Conservation (phyloP, 37 sponge, comb jelly and placozoan species). For the Mnemiopsis leidyi region DNA sequence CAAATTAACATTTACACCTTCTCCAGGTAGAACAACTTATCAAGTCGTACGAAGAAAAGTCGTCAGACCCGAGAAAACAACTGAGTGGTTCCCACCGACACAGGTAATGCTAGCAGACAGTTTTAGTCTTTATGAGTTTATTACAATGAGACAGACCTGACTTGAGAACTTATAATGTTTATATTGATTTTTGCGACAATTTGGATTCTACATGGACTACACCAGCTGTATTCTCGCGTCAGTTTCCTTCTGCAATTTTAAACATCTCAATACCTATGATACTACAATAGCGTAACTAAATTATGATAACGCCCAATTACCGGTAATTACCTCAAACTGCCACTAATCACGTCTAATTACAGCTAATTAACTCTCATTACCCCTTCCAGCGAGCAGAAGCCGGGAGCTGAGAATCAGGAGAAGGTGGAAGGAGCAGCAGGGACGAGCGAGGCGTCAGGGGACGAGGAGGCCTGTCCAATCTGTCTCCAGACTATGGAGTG, state of each 20-base stretch:
- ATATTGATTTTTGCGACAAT: too few species aligned
- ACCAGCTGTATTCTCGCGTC: neutral
- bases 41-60: slow-evolving; percentile 62
- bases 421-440: neutral
- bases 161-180: neutral
- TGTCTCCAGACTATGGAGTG: slow-evolving; percentile 78
- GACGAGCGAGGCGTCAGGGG: slow-evolving; percentile 67
- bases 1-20: neutral
- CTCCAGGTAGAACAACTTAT: slow-evolving; percentile 51
- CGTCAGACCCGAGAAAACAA: slow-evolving; percentile 7
- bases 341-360: too few species aligned
- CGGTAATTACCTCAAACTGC: too few species aligned
- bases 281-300: too few species aligned
- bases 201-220: neutral
- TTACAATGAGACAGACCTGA: too few species aligned
- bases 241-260: too few species aligned
- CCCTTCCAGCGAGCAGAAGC: neutral
- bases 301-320: too few species aligned
- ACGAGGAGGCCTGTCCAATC: slow-evolving; percentile 82
- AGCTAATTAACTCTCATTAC: neutral
- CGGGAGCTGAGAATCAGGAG: neutral
- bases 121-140: too few species aligned
- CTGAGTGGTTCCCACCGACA: neutral
- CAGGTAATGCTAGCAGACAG: too few species aligned
- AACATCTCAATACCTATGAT: too few species aligned